Evolutionary conservation across 1,140 invertebrate genomes (phyloP).

Genomic region (Sycophaga agraensis): DNA sequence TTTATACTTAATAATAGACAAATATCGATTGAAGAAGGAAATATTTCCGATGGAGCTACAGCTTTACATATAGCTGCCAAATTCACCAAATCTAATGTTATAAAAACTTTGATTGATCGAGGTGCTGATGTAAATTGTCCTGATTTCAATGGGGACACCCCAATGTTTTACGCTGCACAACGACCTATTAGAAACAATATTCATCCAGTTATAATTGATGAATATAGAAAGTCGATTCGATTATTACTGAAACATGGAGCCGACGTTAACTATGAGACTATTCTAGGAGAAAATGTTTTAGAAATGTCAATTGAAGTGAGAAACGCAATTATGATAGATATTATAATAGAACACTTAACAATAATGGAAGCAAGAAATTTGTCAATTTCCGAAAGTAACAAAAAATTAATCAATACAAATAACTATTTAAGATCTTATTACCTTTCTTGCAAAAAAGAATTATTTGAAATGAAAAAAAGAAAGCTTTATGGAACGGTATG

Average conservation of each 20-base stretch:
- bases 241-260: neutral
- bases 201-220: neutral
- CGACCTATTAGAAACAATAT: neutral
- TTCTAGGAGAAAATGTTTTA: neutral
- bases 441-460: neutral
- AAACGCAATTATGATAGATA: neutral
- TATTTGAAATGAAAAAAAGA: neutral
- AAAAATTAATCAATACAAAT: neutral
- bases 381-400: neutral
- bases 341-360: neutral
- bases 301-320: neutral
- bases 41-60: neutral
- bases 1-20: neutral
- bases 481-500: neutral
- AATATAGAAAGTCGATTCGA: neutral
- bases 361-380: neutral
- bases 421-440: neutral
- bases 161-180: neutral
- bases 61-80: neutral
- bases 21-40: neutral
- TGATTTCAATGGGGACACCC: neutral
- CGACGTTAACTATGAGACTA: neutral
- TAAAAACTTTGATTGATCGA: neutral
- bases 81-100: neutral
- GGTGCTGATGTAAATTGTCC: neutral